Evolutionary conservation across 1,140 invertebrate genomes (phyloP).

Genomic region (Venustaconcha ellipsiformis): DNA sequence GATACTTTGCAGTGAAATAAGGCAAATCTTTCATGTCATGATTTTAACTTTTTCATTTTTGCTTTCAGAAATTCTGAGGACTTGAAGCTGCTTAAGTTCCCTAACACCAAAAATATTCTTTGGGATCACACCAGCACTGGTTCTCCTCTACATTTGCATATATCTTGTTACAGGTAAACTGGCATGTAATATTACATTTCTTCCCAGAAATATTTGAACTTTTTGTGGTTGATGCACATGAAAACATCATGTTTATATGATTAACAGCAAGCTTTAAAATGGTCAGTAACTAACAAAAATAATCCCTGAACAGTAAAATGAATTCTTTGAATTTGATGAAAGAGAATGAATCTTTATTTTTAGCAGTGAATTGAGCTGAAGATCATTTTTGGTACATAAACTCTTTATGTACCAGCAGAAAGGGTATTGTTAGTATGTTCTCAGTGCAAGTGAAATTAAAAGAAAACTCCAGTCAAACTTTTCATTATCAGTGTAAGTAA

Average conservation of each 20-base stretch:
- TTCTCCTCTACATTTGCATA: constrained; percentile 46
- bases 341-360: too few relatives aligned
- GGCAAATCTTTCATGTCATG: not conserved
- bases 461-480: too few relatives aligned
- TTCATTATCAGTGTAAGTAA: too few relatives aligned
- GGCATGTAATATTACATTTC: constrained; percentile 5
- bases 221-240: not conserved
- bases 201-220: not conserved
- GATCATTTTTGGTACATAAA: too few relatives aligned
- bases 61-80: constrained; percentile 43
- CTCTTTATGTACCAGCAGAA: too few relatives aligned
- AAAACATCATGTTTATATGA: not conserved
- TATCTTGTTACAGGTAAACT: constrained; percentile 60
- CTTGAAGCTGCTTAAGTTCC: constrained; percentile 55
- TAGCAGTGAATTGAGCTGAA: too few relatives aligned
- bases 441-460: too few relatives aligned
- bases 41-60: constrained; percentile 7
- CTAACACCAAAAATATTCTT: constrained; percentile 54
- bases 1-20: not conserved
- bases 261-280: not conserved
- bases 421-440: too few relatives aligned
- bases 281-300: too few relatives aligned
- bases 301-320: too few relatives aligned
- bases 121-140: constrained; percentile 62
- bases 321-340: too few relatives aligned